Conservation (phyloP, 1,140 invertebrate genomes). For the Mamestra configurata region DNA sequence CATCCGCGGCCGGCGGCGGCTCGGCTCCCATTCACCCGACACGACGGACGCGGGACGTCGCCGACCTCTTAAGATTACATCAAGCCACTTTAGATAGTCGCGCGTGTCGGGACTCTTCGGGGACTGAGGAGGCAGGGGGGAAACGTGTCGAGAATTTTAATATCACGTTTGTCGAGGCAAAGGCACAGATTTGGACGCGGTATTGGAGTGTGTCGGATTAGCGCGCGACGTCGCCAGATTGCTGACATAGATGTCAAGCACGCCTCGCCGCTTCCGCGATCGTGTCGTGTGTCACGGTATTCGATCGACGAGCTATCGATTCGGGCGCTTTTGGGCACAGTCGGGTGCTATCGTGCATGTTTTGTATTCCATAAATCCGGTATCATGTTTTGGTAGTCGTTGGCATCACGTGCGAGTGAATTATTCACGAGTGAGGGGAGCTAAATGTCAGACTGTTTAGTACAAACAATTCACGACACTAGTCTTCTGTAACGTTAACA, state of each 20-base stretch:
- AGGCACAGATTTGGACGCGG: not conserved
- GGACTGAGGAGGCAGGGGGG: not conserved
- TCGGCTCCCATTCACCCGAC: no score
- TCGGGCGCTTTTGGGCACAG: no score
- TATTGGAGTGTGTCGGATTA: not conserved
- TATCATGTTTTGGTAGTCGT: not conserved
- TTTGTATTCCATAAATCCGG: not conserved
- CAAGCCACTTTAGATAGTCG: constrained; percentile 11
- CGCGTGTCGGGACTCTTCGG: not conserved
- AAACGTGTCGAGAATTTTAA: constrained; percentile 19
- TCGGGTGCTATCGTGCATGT: not conserved
- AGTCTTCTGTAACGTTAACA: not conserved
- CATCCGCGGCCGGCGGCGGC: no score
- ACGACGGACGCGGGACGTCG: not conserved
- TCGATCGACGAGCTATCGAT: not conserved
- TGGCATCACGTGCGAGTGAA: not conserved
- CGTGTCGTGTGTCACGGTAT: not conserved
- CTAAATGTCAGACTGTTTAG: constrained; percentile 1
- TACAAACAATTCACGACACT: not conserved
- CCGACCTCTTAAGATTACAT: constrained; percentile 28
- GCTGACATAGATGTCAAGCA: not conserved
- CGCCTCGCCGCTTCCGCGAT: not conserved
- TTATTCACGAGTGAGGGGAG: not conserved
- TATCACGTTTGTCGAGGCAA: constrained; percentile 21
- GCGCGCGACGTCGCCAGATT: not conserved